These are phyloP conservation scores for Gambusia yucatana DNA, from an alignment of 2,797 vertebrate species.

Conservation along the genomic window DNA sequence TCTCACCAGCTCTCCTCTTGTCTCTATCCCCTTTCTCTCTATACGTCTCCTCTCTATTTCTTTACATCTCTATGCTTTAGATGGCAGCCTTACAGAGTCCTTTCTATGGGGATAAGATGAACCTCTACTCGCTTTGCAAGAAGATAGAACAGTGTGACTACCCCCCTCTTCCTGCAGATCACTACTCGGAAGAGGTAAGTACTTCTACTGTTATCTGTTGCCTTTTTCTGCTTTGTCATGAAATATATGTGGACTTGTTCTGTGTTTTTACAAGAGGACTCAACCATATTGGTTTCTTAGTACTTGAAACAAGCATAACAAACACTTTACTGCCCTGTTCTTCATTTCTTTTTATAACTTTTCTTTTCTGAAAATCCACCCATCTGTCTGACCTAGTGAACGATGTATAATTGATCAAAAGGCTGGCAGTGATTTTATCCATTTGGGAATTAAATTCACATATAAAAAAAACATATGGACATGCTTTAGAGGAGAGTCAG, in stretches of 20 bases:
- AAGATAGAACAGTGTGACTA: conserved; percentile 99
- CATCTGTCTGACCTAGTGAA: conserved; percentile 37
- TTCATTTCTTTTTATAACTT: conserved; percentile 22
- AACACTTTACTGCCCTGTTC: conserved; percentile 48
- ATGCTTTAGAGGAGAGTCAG: conserved; percentile 46
- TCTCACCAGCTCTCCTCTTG: conserved; percentile 15
- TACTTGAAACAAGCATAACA: conserved; percentile 8
- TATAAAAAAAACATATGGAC: conserved; percentile 76
- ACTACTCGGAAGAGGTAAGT: conserved; percentile 96
- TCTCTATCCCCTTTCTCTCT: conserved; percentile 16
- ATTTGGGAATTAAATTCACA: conserved; percentile 66
- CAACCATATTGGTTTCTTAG: conserved; percentile 12
- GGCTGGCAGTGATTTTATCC: conserved; percentile 55
- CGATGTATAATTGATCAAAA: conserved; percentile 70
- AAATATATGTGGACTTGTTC: conserved; percentile 22
- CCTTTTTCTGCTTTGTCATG: conserved; percentile 17
- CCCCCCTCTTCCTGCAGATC: conserved; percentile 96
- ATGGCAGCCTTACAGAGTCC: conserved; percentile 98
- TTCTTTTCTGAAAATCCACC: conserved; percentile 40
- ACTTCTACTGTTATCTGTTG: background rate
- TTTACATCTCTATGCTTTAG: conserved; percentile 77
- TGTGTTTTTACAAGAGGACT: conserved; percentile 18
- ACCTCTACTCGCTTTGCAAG: conserved; percentile 97
- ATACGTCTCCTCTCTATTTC: conserved; percentile 11
- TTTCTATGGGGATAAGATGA: conserved; percentile 99